Percentiles rank a stretch among this genome's conserved stretches.
phyloP scores from a whole-genome alignment of 2,888 invertebrate genomes.

The Nebria brevicollis region DNA sequence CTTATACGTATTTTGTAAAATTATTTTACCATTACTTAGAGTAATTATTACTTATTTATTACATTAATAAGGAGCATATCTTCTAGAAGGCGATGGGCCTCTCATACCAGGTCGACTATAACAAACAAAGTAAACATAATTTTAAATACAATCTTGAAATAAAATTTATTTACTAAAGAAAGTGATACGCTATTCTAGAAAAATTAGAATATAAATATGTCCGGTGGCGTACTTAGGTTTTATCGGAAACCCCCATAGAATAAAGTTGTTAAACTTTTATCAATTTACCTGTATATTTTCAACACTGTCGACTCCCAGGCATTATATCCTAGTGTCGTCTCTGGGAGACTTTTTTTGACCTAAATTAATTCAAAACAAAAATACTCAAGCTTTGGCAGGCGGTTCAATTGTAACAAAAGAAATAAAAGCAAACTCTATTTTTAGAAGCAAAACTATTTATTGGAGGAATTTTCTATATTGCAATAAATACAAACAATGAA shows the following conservation, averaged over 20 bases:
- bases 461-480: no score
- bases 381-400: constrained; percentile 35
- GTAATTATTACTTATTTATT: constrained; percentile 15
- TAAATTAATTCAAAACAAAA: constrained; percentile 19
- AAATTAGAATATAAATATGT: no score
- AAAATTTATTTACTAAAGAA: no score
- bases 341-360: not conserved
- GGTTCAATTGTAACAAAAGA: constrained; percentile 30
- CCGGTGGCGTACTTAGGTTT: no score
- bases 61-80: constrained; percentile 84
- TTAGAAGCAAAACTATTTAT: not conserved
- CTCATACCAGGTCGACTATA: constrained; percentile 78
- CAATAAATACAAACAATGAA: no score
- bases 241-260: no score
- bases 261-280: no score
- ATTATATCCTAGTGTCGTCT: not conserved
- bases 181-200: not conserved
- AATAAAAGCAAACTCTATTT: not conserved
- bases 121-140: constrained; percentile 52
- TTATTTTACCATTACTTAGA: constrained; percentile 15
- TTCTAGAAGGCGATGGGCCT: constrained; percentile 84
- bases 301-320: not conserved
- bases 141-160: constrained; percentile 24
- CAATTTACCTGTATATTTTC: no score
- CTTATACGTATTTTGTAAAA: constrained; percentile 12